Percentiles rank a stretch among this genome's conserved stretches.
Conservation (phyloP, 2,113 vertebrate species). For the Perccottus glenii region DNA sequence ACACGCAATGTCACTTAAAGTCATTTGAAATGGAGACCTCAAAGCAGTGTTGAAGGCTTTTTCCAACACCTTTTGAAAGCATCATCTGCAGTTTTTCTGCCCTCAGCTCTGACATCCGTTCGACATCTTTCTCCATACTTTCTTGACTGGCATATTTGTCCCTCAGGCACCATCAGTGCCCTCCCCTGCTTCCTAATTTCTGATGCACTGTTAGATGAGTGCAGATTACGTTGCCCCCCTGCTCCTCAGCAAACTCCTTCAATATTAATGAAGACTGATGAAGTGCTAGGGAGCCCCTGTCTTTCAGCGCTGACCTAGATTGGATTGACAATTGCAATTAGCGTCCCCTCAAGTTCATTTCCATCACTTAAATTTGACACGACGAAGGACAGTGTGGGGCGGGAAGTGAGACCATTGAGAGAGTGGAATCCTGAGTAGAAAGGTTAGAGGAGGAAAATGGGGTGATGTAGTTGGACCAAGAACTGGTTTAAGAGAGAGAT, state of each 20-base stretch:
- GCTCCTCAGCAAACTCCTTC: conserved; percentile 72
- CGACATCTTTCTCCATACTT: conserved; percentile 63
- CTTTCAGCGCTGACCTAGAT: conserved; percentile 75
- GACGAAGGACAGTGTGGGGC: conserved; percentile 70
- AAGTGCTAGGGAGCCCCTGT: conserved; percentile 79
- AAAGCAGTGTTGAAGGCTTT: neutral
- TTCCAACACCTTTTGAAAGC: conserved; percentile 24
- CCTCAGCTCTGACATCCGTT: conserved; percentile 22
- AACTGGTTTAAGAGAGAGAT: conserved; percentile 28
- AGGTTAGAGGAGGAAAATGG: conserved; percentile 31
- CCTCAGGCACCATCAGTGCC: conserved; percentile 53
- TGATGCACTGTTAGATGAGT: conserved; percentile 69
- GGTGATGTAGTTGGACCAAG: conserved; percentile 43
- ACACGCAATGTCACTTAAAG: neutral
- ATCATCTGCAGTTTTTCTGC: conserved; percentile 27
- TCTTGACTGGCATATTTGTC: conserved; percentile 71
- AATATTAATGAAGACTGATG: conserved; percentile 86
- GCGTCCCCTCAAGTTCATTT: conserved; percentile 81
- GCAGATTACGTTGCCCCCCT: conserved; percentile 66
- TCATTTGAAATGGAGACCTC: neutral
- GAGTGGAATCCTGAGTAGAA: conserved; percentile 41
- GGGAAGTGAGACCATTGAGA: conserved; percentile 55
- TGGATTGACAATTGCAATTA: conserved; percentile 86
- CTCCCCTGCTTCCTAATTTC: conserved; percentile 67
- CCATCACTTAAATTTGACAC: conserved; percentile 83